These are phyloP conservation scores for Rhingia campestris DNA, from an alignment of 2,888 invertebrate genomes.

Conservation along the genomic window DNA sequence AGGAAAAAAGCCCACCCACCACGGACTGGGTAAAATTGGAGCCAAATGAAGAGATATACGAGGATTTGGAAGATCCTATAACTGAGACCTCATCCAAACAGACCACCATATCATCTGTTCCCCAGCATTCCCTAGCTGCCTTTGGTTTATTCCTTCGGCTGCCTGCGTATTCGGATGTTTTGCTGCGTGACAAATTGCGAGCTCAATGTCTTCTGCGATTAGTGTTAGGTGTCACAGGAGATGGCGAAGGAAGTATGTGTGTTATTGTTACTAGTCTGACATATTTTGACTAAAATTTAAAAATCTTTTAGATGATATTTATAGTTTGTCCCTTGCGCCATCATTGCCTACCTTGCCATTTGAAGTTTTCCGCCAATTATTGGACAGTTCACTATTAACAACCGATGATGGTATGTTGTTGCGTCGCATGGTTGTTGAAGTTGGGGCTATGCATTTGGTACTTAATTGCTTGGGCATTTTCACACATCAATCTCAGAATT, in stretches of 20 bases:
- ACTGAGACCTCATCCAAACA: constrained; percentile 84
- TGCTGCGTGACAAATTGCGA: constrained; percentile 91
- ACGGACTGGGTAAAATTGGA: constrained; percentile 84
- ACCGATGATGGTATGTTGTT: constrained; percentile 90
- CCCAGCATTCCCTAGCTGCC: constrained; percentile 95
- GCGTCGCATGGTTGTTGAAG: constrained; percentile 90
- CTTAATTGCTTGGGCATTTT: constrained; percentile 94
- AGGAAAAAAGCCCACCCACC: constrained; percentile 81
- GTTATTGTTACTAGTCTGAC: background rate
- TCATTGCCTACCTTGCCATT: constrained; percentile 85
- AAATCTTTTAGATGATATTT: constrained; percentile 85
- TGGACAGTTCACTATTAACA: constrained; percentile 89
- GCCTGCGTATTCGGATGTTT: constrained; percentile 94
- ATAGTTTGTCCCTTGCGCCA: constrained; percentile 87
- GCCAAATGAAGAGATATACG: constrained; percentile 86
- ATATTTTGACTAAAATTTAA: constrained; percentile 10
- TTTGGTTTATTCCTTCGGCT: constrained; percentile 94
- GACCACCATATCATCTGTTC: constrained; percentile 86
- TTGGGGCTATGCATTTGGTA: constrained; percentile 92
- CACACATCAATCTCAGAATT: constrained; percentile 89
- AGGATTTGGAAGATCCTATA: constrained; percentile 85
- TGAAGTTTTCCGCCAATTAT: constrained; percentile 86
- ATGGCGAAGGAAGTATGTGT: constrained; percentile 92
- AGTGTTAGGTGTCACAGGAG: constrained; percentile 94
- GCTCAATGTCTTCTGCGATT: constrained; percentile 94